Percentiles rank a stretch among this genome's conserved stretches.
Evolutionary conservation across 2,888 invertebrate genomes (phyloP).

Genomic region (Tiliacea aurago): DNA sequence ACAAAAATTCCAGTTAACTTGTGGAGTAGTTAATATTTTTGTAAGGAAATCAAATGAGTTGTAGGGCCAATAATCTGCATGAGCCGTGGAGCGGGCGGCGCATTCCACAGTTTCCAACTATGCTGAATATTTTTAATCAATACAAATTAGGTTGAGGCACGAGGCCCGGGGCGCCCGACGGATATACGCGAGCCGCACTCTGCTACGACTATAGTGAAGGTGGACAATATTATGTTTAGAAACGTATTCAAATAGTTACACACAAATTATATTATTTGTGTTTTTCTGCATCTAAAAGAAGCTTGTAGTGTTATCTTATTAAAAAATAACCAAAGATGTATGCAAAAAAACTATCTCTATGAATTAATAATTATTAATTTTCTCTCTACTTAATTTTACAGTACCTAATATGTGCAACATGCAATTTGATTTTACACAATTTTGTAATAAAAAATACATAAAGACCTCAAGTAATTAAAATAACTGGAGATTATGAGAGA

Average conservation of each 20-base stretch:
- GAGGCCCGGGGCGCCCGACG: slow-evolving; percentile 77
- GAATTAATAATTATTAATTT: too few species aligned
- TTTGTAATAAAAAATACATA: neutral
- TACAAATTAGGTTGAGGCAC: slow-evolving; percentile 89
- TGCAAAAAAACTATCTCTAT: neutral
- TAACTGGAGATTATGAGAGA: too few species aligned
- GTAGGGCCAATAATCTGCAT: slow-evolving; percentile 78
- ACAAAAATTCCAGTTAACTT: slow-evolving; percentile 37
- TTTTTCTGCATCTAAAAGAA: neutral
- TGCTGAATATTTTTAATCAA: slow-evolving; percentile 91
- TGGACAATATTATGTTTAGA: slow-evolving; percentile 14
- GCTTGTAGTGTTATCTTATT: neutral
- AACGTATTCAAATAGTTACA: neutral
- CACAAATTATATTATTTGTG: neutral
- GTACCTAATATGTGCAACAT: neutral
- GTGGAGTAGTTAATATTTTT: slow-evolving; percentile 68
- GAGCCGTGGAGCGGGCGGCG: slow-evolving; percentile 66
- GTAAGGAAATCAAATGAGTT: slow-evolving; percentile 74
- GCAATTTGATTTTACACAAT: too few species aligned
- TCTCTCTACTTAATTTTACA: neutral
- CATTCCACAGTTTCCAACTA: slow-evolving; percentile 84
- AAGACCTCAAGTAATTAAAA: neutral
- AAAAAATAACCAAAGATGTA: neutral
- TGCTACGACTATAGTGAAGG: slow-evolving; percentile 37
- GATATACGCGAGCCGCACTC: slow-evolving; percentile 74